phyloP scores from a whole-genome alignment of 2,113 vertebrate species.

The Gulo gulo region DNA sequence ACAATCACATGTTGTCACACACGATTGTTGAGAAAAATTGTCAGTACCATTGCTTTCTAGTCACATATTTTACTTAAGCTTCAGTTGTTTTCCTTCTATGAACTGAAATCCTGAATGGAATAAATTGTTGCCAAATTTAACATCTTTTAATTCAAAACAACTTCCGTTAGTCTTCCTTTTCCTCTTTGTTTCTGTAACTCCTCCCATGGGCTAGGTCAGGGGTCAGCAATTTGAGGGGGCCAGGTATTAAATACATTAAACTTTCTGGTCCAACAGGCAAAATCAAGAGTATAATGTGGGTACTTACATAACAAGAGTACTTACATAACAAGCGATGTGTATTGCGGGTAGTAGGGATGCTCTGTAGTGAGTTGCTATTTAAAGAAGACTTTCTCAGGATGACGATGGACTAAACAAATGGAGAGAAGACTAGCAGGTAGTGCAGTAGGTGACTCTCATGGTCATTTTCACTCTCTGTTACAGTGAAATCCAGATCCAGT shows the following conservation, averaged over 20 bases:
- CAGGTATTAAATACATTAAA: not conserved
- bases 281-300: not conserved
- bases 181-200: not conserved
- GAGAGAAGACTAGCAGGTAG: not conserved
- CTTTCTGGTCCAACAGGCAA: not conserved
- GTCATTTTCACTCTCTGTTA: not conserved
- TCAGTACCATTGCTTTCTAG: slow-evolving; percentile 16
- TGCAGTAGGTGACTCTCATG: not conserved
- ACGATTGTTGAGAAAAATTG: not conserved
- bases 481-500: not conserved
- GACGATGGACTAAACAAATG: not conserved
- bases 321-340: not conserved
- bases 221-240: not conserved
- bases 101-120: not conserved
- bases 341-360: not conserved
- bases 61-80: slow-evolving; percentile 28
- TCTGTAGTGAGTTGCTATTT: not conserved
- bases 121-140: not conserved
- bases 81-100: not conserved
- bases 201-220: not conserved
- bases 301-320: not conserved
- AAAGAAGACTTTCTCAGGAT: not conserved
- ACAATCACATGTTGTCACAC: not conserved
- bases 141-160: not conserved
- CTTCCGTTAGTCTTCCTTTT: not conserved